These are phyloP conservation scores for Gallirallus australis DNA, from an alignment of 2,797 vertebrate species.

Conservation along the genomic window DNA sequence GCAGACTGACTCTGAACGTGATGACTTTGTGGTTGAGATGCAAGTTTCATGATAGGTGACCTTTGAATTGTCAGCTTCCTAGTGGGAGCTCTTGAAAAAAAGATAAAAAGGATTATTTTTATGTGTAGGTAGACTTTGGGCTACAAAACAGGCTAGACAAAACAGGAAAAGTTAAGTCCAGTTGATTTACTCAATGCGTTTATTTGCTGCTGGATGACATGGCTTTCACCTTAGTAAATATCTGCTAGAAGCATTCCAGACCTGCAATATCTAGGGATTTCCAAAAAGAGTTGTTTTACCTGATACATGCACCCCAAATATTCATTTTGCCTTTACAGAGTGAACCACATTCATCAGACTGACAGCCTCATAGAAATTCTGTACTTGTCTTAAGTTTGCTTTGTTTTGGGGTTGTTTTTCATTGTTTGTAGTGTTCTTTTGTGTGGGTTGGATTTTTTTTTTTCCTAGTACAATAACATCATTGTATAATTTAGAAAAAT, in stretches of 20 bases:
- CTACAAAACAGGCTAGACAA: background rate
- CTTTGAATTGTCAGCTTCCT: background rate
- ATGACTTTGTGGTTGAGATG: background rate
- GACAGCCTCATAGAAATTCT: background rate
- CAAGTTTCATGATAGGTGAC: background rate
- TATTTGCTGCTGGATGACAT: background rate
- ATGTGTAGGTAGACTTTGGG: background rate
- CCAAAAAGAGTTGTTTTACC: background rate
- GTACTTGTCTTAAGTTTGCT: background rate
- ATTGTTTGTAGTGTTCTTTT: background rate
- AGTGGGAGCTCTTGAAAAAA: background rate
- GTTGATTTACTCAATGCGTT: background rate
- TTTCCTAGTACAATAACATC: background rate
- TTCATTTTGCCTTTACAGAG: background rate
- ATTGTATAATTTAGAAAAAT: background rate
- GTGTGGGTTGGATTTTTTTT: background rate
- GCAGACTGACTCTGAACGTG: background rate
- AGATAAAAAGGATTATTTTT: background rate
- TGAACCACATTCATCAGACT: background rate
- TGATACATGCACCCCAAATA: background rate
- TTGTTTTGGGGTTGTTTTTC: accelerated
- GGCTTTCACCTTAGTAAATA: background rate
- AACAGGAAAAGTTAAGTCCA: background rate
- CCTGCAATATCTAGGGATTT: background rate
- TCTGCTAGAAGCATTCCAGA: background rate